These are phyloP conservation scores for Axis porcinus DNA, from an alignment of 2,113 vertebrate species.

Conservation along the genomic window DNA sequence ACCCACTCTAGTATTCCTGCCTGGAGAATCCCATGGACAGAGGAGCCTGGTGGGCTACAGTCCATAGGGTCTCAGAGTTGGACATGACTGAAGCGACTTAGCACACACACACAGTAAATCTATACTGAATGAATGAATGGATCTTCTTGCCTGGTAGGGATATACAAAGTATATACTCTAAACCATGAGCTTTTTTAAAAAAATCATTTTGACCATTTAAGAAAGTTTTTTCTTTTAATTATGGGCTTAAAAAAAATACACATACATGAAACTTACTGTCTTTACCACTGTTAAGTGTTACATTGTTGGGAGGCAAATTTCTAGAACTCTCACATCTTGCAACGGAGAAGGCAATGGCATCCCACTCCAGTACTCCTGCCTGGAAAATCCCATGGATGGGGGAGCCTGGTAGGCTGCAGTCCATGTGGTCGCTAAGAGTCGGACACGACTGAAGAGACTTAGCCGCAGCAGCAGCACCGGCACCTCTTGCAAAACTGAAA, in stretches of 20 bases:
- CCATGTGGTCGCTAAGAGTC: too few relatives aligned
- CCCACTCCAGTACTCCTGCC: too few relatives aligned
- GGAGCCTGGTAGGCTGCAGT: too few relatives aligned
- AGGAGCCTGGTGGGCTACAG: background rate
- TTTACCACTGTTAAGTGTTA: background rate
- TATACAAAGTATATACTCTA: background rate
- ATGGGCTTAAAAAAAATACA: background rate
- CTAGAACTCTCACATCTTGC: background rate
- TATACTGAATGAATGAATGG: background rate
- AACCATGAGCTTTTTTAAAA: background rate
- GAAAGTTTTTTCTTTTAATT: background rate
- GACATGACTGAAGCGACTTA: background rate
- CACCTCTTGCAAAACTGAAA: background rate
- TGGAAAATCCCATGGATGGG: too few relatives aligned
- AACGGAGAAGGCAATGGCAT: too few relatives aligned
- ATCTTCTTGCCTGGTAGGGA: background rate
- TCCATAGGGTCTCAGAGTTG: background rate
- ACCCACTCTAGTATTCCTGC: background rate
- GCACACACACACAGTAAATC: background rate
- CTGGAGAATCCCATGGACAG: background rate
- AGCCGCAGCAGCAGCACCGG: too few relatives aligned
- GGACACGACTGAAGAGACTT: too few relatives aligned
- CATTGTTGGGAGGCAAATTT: background rate
- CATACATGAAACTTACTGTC: background rate
- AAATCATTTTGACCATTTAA: background rate